These are phyloP conservation scores for Aquatica leii DNA, from an alignment of 2,888 invertebrate genomes.

Conservation along the genomic window DNA sequence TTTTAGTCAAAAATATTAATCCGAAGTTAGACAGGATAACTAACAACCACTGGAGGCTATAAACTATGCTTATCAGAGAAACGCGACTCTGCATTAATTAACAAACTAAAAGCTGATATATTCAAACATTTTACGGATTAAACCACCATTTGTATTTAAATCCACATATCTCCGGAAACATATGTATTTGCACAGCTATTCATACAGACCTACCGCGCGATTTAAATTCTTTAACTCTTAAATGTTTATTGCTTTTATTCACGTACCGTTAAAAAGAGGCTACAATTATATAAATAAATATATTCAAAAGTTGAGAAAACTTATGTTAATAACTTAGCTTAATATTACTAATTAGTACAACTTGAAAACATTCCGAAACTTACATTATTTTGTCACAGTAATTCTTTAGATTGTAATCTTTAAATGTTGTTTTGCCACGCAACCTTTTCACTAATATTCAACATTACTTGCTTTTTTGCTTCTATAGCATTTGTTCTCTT, in stretches of 20 bases:
- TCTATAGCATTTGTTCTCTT: constrained; percentile 17
- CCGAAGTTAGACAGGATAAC: constrained; percentile 33
- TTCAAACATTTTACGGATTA: constrained; percentile 51
- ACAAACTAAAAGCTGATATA: constrained; percentile 52
- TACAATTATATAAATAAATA: background rate
- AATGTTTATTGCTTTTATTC: constrained; percentile 44
- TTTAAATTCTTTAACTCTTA: constrained; percentile 40
- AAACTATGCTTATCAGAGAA: constrained; percentile 55
- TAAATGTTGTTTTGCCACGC: constrained; percentile 22
- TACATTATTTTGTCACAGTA: constrained; percentile 6
- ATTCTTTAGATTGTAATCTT: constrained; percentile 11
- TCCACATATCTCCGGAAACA: constrained; percentile 55
- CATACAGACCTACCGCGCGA: constrained; percentile 41
- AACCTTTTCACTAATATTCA: constrained; percentile 16
- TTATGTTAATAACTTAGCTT: constrained; percentile 6
- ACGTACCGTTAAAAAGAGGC: constrained; percentile 32
- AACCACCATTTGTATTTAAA: constrained; percentile 48
- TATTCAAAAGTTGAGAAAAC: constrained; percentile 4
- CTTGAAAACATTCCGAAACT: constrained; percentile 8
- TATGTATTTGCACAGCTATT: constrained; percentile 55
- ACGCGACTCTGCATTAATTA: constrained; percentile 57
- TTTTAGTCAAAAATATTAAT: constrained; percentile 33
- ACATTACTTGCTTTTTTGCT: constrained; percentile 29
- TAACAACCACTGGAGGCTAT: constrained; percentile 41
- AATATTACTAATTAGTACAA: constrained; percentile 3